Conservation (phyloP, 1,140 invertebrate species). For the Drosophila tani region DNA sequence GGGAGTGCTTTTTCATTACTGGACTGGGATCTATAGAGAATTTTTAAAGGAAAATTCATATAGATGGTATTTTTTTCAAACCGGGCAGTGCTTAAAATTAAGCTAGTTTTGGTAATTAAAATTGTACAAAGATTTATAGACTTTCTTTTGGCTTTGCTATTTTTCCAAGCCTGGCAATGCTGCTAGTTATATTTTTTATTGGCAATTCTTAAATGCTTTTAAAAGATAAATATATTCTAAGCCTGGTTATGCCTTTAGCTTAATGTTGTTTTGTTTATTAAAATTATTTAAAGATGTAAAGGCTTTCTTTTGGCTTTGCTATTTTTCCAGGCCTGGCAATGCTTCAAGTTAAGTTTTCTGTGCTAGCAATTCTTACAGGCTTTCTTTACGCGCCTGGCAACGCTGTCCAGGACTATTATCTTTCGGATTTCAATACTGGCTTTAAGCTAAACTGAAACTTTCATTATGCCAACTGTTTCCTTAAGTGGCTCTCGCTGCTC, state of each 20-base stretch:
- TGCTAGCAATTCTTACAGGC: no score
- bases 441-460: slow-evolving; percentile 18
- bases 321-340: not conserved
- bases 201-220: not conserved
- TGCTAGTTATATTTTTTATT: not conserved
- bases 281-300: no score
- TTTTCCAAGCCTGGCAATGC: not conserved
- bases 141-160: not conserved
- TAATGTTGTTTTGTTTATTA: no score
- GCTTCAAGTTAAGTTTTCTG: not conserved
- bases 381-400: not conserved
- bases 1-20: no score
- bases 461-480: slow-evolving; percentile 35
- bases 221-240: no score
- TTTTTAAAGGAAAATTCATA: no score
- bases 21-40: no score
- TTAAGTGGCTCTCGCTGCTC: slow-evolving; percentile 11
- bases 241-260: not conserved
- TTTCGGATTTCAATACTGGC: not conserved
- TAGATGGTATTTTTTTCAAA: not conserved
- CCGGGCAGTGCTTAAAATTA: no score
- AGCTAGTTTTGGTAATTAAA: no score
- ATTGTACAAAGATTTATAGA: no score
- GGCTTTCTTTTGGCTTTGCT: not conserved
- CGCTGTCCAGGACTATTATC: not conserved